Percentiles rank a stretch among this genome's conserved stretches.
phyloP scores from a whole-genome alignment of 2,113 vertebrate species.

The Lophotis ruficrista region DNA sequence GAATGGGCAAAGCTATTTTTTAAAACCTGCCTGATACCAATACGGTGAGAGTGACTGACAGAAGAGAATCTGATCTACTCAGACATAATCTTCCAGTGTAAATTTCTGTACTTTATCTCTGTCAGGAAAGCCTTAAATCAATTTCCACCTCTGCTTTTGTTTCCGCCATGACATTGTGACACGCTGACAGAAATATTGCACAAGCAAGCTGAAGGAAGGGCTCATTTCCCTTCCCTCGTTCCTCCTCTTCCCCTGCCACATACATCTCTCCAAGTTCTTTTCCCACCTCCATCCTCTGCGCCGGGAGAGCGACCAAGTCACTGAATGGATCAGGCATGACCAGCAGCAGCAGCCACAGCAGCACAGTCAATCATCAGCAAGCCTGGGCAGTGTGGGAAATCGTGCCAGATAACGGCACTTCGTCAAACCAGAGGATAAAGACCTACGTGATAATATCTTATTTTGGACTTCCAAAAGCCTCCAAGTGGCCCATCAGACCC shows the following conservation, averaged over 20 bases:
- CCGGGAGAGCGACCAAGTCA: neutral
- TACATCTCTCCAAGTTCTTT: neutral
- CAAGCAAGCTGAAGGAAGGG: neutral
- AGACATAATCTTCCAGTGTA: neutral
- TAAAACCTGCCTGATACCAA: neutral
- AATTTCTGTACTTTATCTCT: neutral
- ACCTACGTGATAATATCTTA: neutral
- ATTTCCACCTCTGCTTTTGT: neutral
- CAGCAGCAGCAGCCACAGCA: neutral
- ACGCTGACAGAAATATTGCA: neutral
- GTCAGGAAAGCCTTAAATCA: neutral
- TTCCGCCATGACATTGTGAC: rapidly evolving
- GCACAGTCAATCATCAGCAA: neutral
- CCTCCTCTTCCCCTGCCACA: neutral
- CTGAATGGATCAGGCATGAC: rapidly evolving
- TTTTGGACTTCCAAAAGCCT: neutral
- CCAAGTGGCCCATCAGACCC: neutral
- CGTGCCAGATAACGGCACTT: neutral
- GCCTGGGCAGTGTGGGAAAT: neutral
- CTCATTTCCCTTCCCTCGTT: neutral
- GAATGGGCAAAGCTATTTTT: neutral
- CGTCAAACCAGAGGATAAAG: neutral
- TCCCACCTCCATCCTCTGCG: neutral
- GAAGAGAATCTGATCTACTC: neutral
- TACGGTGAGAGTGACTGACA: neutral